Evolutionary conservation across 2,113 vertebrate genomes (phyloP), one percentile per base, ranked within the genome.

Genomic region (Cheilinus undulatus): DNA sequence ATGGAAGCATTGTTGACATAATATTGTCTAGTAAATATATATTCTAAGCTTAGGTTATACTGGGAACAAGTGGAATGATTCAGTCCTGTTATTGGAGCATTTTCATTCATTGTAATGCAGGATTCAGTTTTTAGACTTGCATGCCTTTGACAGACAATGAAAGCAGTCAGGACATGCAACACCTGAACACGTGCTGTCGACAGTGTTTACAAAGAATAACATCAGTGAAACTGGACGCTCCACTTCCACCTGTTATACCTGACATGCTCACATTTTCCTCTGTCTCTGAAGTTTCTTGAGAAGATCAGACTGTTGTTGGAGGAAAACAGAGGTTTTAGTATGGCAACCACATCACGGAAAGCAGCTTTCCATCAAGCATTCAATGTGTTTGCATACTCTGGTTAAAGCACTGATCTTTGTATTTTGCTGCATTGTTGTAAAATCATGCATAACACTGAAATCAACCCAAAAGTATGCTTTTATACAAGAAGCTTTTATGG

Each of bases 141-240:
- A 34, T 34, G 32, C 8, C n/a, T n/a, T 34, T 8, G 32, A 34
- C 8, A 34, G 32, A 11, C 3, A 5, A 26, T 9, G 36, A 24
- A 34, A 36, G 26, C 23, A 69, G 65, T 45, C 22, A 63, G 27
- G 9, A 71, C 23, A 15, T 48, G 54, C 51, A 78, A 24, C 27
- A 34, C 30, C 24, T 60, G 26, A 43, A 57, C 46, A 57, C 49
- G 19, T 64, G 67, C 75, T 58, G 24, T 74, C 27, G 12, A 48
- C 69, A 53, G 54, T 40, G 59, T 59, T 68, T 80, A 49, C 52
- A 76, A 54, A 61, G 83, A 81, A 83, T 91, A 88, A 91, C 82
- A 89, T 90, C 88, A 92, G 4, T 88, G 89, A 88, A 91, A 92
- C 80, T 80, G 60, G 87, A 91, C 84, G 80, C 84, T 48, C 56